Percentiles rank a stretch among this genome's conserved stretches.
Evolutionary conservation across 2,888 invertebrate species (phyloP).

Genomic region (Orthosia incerta): DNA sequence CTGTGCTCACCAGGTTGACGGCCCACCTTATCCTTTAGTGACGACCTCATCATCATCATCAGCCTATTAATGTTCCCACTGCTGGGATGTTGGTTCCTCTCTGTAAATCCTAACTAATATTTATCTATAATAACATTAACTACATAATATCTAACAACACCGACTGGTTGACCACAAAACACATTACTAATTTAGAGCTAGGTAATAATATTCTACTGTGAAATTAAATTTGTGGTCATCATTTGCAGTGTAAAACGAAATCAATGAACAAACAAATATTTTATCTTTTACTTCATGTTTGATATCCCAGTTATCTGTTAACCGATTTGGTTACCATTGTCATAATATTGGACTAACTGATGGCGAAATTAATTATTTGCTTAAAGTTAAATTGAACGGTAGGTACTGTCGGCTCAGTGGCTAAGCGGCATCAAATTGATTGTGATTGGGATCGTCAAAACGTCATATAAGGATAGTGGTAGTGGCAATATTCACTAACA

Average conservation of each 20-base stretch:
- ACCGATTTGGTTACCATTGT: background rate
- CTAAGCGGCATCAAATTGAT: no score
- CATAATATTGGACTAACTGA: background rate
- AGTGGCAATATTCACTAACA: background rate
- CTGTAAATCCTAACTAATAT: background rate
- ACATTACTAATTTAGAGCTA: conserved; percentile 6
- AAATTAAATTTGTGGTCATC: background rate
- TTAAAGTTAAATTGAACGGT: no score
- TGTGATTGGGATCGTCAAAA: background rate
- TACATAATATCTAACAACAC: background rate
- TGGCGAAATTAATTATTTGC: background rate
- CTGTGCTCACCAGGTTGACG: no score
- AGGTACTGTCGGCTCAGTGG: no score
- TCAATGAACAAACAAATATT: background rate
- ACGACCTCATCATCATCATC: no score
- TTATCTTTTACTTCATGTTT: conserved; percentile 12
- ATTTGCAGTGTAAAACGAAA: background rate
- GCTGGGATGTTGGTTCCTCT: no score
- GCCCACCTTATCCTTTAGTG: no score
- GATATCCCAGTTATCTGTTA: conserved; percentile 7
- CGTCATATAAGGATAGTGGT: background rate
- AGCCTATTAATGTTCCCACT: no score
- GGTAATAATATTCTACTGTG: background rate
- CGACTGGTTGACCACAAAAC: background rate
- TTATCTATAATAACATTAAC: background rate